phyloP scores from a whole-genome alignment of 2,113 vertebrate genomes.

The Garra rufa region DNA sequence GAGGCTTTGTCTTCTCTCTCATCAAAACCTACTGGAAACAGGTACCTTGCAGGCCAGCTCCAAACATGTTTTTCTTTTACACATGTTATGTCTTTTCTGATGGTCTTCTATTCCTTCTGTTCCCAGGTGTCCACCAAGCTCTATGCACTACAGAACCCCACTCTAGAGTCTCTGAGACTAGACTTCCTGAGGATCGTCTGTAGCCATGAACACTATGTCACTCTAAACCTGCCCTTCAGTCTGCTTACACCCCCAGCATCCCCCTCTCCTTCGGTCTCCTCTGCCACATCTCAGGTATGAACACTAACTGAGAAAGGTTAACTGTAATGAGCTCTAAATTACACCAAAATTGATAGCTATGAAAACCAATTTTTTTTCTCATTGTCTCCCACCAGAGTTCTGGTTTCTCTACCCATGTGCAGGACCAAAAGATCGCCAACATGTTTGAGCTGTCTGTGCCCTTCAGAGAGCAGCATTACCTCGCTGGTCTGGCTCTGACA shows the following conservation, averaged over 20 bases:
- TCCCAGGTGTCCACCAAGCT: conserved; percentile 89
- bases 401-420: conserved; percentile 95
- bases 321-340: neutral
- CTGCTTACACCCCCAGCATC: conserved; percentile 95
- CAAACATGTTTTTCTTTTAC: neutral
- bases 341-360: neutral
- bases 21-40: conserved; percentile 96
- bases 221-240: conserved; percentile 95
- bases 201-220: conserved; percentile 97
- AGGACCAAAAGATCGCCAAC: conserved; percentile 98
- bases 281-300: conserved; percentile 94
- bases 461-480: conserved; percentile 95
- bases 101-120: neutral
- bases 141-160: conserved; percentile 88
- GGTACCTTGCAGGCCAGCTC: conserved; percentile 70
- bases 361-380: neutral
- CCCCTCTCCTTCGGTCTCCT: conserved; percentile 95
- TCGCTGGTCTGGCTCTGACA: conserved; percentile 93
- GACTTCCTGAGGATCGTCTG: conserved; percentile 95
- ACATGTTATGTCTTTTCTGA: neutral
- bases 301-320: neutral
- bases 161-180: conserved; percentile 89
- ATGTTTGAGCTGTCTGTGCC: conserved; percentile 98
- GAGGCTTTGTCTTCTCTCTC: conserved; percentile 93
- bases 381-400: conserved; percentile 83